Base-by-base conservation (phyloP, 2,797 vertebrate genomes). In the Tragelaphus oryx region DNA sequence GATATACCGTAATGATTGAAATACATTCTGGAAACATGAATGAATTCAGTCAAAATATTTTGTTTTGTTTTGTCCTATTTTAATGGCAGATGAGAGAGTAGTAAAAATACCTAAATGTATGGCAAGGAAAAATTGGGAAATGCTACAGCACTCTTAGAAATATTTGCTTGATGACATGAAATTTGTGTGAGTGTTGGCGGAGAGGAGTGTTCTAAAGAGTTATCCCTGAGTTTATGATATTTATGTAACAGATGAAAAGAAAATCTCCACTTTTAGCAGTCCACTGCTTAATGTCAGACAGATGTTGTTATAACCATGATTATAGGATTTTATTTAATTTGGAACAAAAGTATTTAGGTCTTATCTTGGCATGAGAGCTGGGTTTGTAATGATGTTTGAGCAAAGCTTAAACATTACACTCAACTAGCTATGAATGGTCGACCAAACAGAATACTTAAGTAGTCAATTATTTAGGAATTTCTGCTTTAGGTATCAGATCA, bases 281-380 rank as follows among this genome's bases (percentile, higher is more conserved):
- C 93, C 95, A 91, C 41, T 97, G 78, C 93, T 93, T 96, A 95
- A 97, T 96, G 90, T 96, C 91, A 96, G 75, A 95, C 96, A 97
- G 97, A 96, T 98, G 93, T 96, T 92, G 65, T 93, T 93, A 94
- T 90, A 93, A 68, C 52, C 76, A 86, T 96, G 96, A 96, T 97
- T 97, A 96, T 93, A 92, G 65, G 60, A 96, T 94, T 97, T 96
- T 92, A 96, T 95, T 96, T 96, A 96, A 95, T 96, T 93, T 81
- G 93, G 85, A 91, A 82, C 74, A 93, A 96, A 97, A 97, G 81
- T 92, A 96, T 90, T 88, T 89, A 79, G 68, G 79, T 94, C 91
- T 97, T 97, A 96, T 91, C 91, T 94, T 92, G 95, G 92, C 94
- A 74, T 81, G 65, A 96, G 76, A 93, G 28, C 52, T 93, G 57